phyloP scores from a whole-genome alignment of 2,113 vertebrate genomes.

The Neotoma lepida region DNA sequence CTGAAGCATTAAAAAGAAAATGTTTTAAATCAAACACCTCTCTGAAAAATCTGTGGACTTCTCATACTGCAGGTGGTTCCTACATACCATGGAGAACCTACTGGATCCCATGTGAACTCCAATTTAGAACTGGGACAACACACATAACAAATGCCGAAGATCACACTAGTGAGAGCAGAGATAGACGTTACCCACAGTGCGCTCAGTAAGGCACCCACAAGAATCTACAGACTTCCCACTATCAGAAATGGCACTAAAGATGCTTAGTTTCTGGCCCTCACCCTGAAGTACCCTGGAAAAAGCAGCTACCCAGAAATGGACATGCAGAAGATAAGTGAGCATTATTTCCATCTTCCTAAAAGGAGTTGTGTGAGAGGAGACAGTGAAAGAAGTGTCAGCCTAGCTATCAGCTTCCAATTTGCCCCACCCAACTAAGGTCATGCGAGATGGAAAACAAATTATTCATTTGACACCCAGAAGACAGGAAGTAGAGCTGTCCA shows the following conservation, averaged over 20 bases:
- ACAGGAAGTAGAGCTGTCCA: constrained; percentile 49
- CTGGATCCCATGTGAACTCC: neutral
- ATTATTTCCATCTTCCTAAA: constrained; percentile 1
- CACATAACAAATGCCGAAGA: neutral
- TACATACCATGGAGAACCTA: neutral
- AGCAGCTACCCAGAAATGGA: neutral
- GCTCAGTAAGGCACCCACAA: neutral
- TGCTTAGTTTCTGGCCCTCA: neutral
- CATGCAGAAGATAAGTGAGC: neutral
- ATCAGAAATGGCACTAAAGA: neutral
- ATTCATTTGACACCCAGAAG: constrained; percentile 61
- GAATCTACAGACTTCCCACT: neutral
- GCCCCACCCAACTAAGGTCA: neutral
- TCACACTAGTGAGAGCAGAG: neutral
- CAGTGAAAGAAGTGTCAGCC: neutral
- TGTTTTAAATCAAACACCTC: neutral
- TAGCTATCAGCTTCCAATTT: constrained; percentile 25
- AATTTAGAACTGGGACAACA: neutral
- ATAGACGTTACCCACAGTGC: neutral
- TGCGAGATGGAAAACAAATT: neutral
- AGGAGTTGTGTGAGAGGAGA: neutral
- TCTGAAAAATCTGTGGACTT: neutral
- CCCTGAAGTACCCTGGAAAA: neutral
- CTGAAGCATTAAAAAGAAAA: neutral
- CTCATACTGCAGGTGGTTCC: neutral